Conservation (phyloP, 2,888 invertebrate species). For the Diarsia brunnea region DNA sequence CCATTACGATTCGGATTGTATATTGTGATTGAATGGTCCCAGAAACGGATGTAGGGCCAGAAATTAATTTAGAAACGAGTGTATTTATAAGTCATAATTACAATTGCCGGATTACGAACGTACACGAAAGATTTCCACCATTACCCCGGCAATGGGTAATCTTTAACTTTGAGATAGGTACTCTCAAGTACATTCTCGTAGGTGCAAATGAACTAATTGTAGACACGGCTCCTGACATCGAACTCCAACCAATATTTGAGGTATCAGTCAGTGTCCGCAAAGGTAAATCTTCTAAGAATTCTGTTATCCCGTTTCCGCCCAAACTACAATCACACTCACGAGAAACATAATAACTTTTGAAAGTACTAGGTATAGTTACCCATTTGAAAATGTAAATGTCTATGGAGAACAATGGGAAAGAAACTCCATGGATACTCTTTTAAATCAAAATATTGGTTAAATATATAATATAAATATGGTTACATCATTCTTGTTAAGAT, state of each 20-base stretch:
- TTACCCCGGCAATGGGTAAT: not conserved
- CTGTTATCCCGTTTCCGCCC: no score
- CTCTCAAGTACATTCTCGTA: not conserved
- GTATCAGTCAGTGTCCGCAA: not conserved
- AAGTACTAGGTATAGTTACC: no score
- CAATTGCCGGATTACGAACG: not conserved
- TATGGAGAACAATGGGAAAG: no score
- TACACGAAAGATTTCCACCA: not conserved
- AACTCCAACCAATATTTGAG: not conserved
- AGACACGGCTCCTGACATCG: not conserved
- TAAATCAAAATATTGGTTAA: no score
- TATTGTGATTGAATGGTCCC: not conserved
- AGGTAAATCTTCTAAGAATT: not conserved
- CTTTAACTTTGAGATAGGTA: not conserved
- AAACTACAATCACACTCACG: no score
- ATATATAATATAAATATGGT: no score
- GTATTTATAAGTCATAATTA: not conserved
- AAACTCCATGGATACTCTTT: no score
- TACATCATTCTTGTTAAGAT: no score
- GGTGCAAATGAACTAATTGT: not conserved
- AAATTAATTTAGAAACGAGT: not conserved
- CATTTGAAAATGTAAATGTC: no score
- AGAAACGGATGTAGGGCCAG: not conserved
- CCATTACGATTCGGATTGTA: conserved; percentile 6
- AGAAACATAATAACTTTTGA: no score